Base-by-base conservation (phyloP, 1,140 invertebrate genomes). In the Carcinoscorpius rotundicauda region DNA sequence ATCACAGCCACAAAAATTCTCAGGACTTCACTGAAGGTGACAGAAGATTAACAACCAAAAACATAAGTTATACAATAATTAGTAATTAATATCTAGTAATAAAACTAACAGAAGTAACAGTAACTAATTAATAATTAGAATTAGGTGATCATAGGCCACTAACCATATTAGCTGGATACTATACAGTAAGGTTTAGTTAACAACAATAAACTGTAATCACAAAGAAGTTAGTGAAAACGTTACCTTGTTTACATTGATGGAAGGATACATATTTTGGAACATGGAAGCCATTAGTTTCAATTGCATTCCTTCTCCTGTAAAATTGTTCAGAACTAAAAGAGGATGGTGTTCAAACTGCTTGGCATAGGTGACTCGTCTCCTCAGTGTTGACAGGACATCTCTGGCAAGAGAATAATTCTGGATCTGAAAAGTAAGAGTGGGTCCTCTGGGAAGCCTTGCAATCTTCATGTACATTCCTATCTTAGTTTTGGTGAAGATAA, bases 201-300 rank as follows among this genome's bases (percentile, higher is more conserved):
- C 29, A 29, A 29, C 29, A 29, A 29, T 29, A 29, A 29, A 29
- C 29, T 29, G 29, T 29, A 29, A 29, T 29, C 29, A 29, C 29
- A 29, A 29, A 29, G 29, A 29, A 29, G 29, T 29, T 29, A 29
- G 29, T 29, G 2, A 29, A 29, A 29, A 2, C 2, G 29, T 74
- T 83, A 80, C 87, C 72, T 81, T 92, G 51, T 89, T 89, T 62
- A 98, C 83, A 79, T 98, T 98, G 60, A 98, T 93, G 0, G 90
- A 87, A 0, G 96, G 97, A 77, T 98, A 98, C 92, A 98, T 95
- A 75, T 97, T 97, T 80, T 98, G 94, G 75, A 98, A 97, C 81
- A 91, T 96, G 4, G 89, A 87, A 6, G 93, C 84, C 84, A 97
- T 93, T 3, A 99, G 77, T 73, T 97, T 93, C 65, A 95, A 78